Conservation (phyloP, 2,797 vertebrate species). For the Helarctos malayanus region DNA sequence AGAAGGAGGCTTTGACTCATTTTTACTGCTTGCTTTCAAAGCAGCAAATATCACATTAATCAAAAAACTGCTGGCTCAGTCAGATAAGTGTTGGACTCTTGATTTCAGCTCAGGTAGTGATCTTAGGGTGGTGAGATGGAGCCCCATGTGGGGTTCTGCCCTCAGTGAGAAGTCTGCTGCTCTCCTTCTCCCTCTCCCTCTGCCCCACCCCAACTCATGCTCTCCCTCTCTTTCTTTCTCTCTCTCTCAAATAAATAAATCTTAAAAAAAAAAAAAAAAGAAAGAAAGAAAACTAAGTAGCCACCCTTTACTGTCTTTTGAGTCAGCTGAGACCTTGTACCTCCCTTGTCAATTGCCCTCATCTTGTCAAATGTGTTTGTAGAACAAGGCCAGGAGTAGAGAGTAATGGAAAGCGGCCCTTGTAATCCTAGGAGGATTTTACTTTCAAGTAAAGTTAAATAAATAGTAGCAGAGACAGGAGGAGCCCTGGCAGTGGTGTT, state of each 20-base stretch:
- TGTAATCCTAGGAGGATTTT: neutral
- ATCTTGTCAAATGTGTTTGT: neutral
- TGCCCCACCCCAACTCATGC: neutral
- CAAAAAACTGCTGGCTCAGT: neutral
- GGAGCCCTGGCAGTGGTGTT: neutral
- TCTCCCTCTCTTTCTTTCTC: neutral
- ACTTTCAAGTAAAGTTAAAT: neutral
- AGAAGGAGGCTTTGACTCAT: neutral
- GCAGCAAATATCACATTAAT: neutral
- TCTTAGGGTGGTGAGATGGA: neutral
- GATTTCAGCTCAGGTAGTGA: neutral
- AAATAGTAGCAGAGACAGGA: neutral
- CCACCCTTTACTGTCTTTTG: neutral
- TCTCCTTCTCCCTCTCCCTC: neutral
- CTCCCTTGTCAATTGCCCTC: neutral
- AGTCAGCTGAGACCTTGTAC: neutral
- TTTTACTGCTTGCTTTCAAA: slow-evolving; percentile 25
- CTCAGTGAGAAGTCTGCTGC: neutral
- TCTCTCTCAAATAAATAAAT: neutral
- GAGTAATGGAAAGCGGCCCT: neutral
- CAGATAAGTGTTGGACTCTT: neutral
- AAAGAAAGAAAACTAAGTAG: neutral
- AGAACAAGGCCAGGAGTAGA: neutral
- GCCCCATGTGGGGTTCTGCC: neutral
- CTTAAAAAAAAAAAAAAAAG: neutral